A percentile compares a stretch with the other conserved stretches of the same genome.
phyloP scores from a whole-genome alignment of 2,888 invertebrate genomes.

The Stenodema calcarata region DNA sequence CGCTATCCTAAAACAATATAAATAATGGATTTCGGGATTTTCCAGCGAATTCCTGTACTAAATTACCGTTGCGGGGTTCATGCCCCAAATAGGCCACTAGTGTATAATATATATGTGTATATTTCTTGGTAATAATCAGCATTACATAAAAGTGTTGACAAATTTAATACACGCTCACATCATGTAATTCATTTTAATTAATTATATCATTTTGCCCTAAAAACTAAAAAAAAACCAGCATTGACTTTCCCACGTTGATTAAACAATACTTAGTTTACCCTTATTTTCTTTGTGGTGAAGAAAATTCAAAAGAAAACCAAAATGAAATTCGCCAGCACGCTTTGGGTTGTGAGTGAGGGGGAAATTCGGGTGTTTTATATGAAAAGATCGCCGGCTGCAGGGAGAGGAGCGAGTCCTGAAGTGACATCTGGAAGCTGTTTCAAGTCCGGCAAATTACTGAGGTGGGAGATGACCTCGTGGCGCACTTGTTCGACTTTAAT shows the following conservation, averaged over 20 bases:
- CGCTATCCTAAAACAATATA: too few relatives aligned
- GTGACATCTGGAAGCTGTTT: constrained; percentile 91
- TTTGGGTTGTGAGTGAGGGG: background rate
- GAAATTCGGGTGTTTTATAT: constrained; percentile 59
- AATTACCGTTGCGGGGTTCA: too few relatives aligned
- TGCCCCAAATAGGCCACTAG: too few relatives aligned
- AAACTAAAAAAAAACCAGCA: background rate
- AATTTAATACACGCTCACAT: background rate
- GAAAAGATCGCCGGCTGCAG: constrained; percentile 94
- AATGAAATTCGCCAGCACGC: background rate
- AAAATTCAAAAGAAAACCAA: background rate
- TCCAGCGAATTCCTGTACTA: too few relatives aligned
- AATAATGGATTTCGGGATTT: too few relatives aligned
- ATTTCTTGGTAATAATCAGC: background rate
- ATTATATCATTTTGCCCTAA: background rate
- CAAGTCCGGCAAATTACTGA: constrained; percentile 91
- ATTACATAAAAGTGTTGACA: background rate
- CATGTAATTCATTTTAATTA: background rate
- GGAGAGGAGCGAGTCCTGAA: constrained; percentile 85
- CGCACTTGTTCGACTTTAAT: constrained; percentile 85
- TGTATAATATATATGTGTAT: background rate
- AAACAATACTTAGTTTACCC: background rate
- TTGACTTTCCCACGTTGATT: background rate
- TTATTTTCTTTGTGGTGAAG: background rate
- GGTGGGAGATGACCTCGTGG: constrained; percentile 88